Percentiles rank a stretch among this genome's conserved stretches.
Conservation (phyloP, 2,888 invertebrate species). For the Ceramica pisi region DNA sequence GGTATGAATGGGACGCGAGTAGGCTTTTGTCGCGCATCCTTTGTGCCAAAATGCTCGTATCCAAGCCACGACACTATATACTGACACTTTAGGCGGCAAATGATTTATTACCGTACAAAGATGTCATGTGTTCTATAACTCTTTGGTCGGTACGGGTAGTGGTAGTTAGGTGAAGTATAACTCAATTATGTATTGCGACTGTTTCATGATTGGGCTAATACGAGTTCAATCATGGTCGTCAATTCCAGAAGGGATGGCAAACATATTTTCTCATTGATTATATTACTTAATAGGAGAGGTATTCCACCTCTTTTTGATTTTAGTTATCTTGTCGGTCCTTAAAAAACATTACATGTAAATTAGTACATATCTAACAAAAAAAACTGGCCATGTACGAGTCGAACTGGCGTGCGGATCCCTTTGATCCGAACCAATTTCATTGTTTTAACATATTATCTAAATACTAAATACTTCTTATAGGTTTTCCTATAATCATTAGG, state of each 20-base stretch:
- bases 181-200: not conserved
- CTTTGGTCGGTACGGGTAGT: slow-evolving; percentile 45
- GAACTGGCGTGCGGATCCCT: no score
- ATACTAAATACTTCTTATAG: no score
- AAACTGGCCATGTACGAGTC: no score
- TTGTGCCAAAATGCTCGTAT: slow-evolving; percentile 64
- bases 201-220: slow-evolving; percentile 2
- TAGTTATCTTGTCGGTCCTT: no score
- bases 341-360: no score
- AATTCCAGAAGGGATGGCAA: not conserved
- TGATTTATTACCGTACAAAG: slow-evolving; percentile 65
- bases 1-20: slow-evolving; percentile 58
- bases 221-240: not conserved
- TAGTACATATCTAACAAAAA: no score
- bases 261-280: not conserved
- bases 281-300: no score
- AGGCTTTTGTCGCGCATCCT: slow-evolving; percentile 62
- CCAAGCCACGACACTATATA: slow-evolving; percentile 51
- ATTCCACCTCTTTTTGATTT: no score
- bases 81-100: slow-evolving; percentile 59
- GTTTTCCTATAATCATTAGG: no score
- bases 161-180: slow-evolving; percentile 28
- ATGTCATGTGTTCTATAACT: slow-evolving; percentile 52
- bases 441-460: no score
- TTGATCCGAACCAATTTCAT: no score